phyloP scores from a whole-genome alignment of 2,797 vertebrate genomes.

The Pygocentrus nattereri region DNA sequence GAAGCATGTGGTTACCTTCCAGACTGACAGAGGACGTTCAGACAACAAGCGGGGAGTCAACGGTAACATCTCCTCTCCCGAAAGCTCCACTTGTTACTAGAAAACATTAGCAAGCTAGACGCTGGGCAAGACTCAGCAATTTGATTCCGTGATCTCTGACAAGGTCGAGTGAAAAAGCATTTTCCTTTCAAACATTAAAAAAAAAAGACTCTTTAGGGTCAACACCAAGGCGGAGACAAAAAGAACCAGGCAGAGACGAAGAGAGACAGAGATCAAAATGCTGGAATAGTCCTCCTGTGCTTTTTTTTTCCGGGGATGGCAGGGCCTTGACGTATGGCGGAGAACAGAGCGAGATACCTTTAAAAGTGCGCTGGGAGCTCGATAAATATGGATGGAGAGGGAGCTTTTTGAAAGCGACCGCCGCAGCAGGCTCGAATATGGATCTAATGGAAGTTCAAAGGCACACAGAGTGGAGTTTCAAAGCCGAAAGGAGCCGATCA shows the following conservation, averaged over 20 bases:
- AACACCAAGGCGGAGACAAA: slow-evolving; percentile 31
- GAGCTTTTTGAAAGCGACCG: slow-evolving; percentile 29
- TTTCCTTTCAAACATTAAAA: not conserved
- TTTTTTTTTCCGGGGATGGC: not conserved
- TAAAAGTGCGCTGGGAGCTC: slow-evolving; percentile 26
- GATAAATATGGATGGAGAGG: slow-evolving; percentile 45
- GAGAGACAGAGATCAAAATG: slow-evolving; percentile 52
- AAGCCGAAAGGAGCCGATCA: not conserved
- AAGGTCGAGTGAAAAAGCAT: slow-evolving; percentile 11
- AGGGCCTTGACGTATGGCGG: slow-evolving; percentile 7
- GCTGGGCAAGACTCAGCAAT: slow-evolving; percentile 28
- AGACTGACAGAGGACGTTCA: too few relatives aligned
- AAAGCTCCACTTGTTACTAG: too few relatives aligned
- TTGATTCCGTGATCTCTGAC: too few relatives aligned
- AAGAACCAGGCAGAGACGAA: slow-evolving; percentile 45
- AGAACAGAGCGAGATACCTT: slow-evolving; percentile 23
- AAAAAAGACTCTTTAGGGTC: slow-evolving; percentile 38
- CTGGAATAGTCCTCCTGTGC: slow-evolving; percentile 28
- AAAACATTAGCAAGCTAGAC: too few relatives aligned
- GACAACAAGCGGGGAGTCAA: too few relatives aligned
- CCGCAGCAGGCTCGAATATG: slow-evolving; percentile 23
- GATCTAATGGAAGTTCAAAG: slow-evolving; percentile 56
- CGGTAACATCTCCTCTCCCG: too few relatives aligned
- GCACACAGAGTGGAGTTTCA: slow-evolving; percentile 5
- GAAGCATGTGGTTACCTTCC: too few relatives aligned